Base-by-base conservation (phyloP, 2,888 invertebrate species). In the Polylopha cassiicola region DNA sequence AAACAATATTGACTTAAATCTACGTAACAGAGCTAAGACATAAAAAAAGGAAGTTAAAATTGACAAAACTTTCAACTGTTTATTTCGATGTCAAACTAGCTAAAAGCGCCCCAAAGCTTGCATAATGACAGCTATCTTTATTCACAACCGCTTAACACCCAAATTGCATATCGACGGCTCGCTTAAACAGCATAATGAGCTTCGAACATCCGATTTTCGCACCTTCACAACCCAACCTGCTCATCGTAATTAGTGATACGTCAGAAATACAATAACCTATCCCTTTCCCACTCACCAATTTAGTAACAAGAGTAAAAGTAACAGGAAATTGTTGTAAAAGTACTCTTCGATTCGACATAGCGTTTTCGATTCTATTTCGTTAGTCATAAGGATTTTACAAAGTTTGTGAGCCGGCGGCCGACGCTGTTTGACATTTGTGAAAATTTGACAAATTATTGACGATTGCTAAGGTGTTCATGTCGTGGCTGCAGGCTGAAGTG, bases 181-280 rank as follows among this genome's bases (percentile, higher is more conserved):
- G 22, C 30, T 36, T 41, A 41, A 41, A 36, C 37, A 42, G 32
- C 30, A 37, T 49, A 51, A 51, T 46, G 46, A 48, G 43, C 34
- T 45, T 65, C 73, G 72, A 74, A 71, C 80, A 79, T 79, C 68
- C 68, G 76, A 79, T 81, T 73, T 77, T 76, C 69, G 68, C 79
- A 72, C 73, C 71, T 74, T 53, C 54, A 55, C 57, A 59, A 49
- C 47, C 30, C 26, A 55, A 65, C 66, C 72, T 69, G 64, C 80
- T 74, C 64, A 28, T 55, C 56, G 46, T 58, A 68, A 77, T 78
- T 74, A 73, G 61, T 34, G 37, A 28, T 37, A 43, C 30, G 39
- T 31, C 37, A 42, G 33, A 41, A 32, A 39, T 24, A 45, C 39
- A 38, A 27, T 41, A 43, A 44, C 32, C 11, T 6, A 18, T 53